Conservation (phyloP, 1,140 invertebrate genomes). For the Drosophila burlai region DNA sequence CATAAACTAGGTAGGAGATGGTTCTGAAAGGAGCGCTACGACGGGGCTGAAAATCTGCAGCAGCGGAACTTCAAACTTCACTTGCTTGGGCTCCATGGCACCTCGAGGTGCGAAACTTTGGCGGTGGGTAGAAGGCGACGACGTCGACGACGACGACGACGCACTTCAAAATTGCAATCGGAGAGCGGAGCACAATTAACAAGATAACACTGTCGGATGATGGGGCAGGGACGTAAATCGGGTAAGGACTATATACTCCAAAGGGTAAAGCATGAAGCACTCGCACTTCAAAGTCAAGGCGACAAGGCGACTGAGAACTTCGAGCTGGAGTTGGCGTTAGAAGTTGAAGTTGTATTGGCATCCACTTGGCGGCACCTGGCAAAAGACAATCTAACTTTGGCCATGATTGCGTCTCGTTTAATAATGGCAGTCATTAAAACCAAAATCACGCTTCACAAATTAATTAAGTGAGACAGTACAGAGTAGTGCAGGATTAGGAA, state of each 20-base stretch:
- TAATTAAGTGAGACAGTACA: slow-evolving; percentile 65
- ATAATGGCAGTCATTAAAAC: slow-evolving; percentile 51
- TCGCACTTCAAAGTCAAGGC: slow-evolving; percentile 18
- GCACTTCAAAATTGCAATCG: slow-evolving; percentile 76
- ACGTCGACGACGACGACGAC: slow-evolving; percentile 28
- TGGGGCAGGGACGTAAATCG: slow-evolving; percentile 8
- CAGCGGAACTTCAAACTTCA: slow-evolving; percentile 35
- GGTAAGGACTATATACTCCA: not conserved
- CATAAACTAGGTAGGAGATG: slow-evolving; percentile 2
- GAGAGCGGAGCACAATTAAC: slow-evolving; percentile 70
- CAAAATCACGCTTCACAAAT: slow-evolving; percentile 64
- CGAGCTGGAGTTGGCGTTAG: not conserved
- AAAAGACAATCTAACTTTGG: slow-evolving; percentile 80
- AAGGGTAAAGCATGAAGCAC: not conserved
- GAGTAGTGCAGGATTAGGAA: slow-evolving; percentile 12
- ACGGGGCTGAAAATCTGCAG: not conserved
- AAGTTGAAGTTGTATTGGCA: slow-evolving; percentile 1
- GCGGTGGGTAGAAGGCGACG: slow-evolving; percentile 3
- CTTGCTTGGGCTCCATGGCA: slow-evolving; percentile 32
- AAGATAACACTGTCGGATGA: slow-evolving; percentile 54
- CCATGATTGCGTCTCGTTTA: slow-evolving; percentile 60
- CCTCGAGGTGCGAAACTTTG: slow-evolving; percentile 70
- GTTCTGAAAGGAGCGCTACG: not conserved
- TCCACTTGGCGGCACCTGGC: slow-evolving; percentile 42
- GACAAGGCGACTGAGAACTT: slow-evolving; percentile 11